Evolutionary conservation across 2,888 invertebrate species (phyloP), one percentile per base, ranked within the genome.

Genomic region (Bombyx huttoni): DNA sequence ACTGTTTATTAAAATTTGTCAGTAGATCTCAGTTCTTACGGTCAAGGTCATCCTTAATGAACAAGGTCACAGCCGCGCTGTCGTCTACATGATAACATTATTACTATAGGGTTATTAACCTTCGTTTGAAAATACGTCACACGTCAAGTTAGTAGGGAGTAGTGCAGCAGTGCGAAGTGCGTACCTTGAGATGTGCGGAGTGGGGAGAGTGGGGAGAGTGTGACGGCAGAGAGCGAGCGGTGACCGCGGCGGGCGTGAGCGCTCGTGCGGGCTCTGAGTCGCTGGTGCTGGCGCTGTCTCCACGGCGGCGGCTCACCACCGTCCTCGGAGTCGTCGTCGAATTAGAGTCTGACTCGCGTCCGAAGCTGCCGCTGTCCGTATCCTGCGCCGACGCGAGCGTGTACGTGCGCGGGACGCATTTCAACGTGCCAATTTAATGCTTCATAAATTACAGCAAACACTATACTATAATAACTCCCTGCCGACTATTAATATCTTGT

Each of bases 281-380:
- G 67, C 89, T 89, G 61, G 81, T 80, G 72, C 86, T 89, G 57
- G 68, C 63, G 60, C 80, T 78, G 63, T 88, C 82, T 58, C 84
- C 84, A 54, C 90, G 89, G 70, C 86, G 89, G 33, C 90, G 89
- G 68, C 91, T 90, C 64, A 93, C 89, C 57, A 94, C 90, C n/a
- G 93, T 93, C 76, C 92, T 92, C 35, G 92, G 92, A 9, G 94
- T 93, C 12, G 92, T 91, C 14, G 93, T 93, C 34, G 94, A 93
- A 71, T 93, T 93, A 8, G 94, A 93, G 79, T 95, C 94, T 9
- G 94, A 93, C 78, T 94, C 93, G 56, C 92, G 92, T 50, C 93
- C 94, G 73, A 92, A 90, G 64, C 92, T 92, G 56, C 91, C 87
- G 68, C 88, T 87, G 64, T 87, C 88, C 34, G 87, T 88, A 58